Conservation (phyloP, 1,140 invertebrate species). For the Drosophila triauraria region DNA sequence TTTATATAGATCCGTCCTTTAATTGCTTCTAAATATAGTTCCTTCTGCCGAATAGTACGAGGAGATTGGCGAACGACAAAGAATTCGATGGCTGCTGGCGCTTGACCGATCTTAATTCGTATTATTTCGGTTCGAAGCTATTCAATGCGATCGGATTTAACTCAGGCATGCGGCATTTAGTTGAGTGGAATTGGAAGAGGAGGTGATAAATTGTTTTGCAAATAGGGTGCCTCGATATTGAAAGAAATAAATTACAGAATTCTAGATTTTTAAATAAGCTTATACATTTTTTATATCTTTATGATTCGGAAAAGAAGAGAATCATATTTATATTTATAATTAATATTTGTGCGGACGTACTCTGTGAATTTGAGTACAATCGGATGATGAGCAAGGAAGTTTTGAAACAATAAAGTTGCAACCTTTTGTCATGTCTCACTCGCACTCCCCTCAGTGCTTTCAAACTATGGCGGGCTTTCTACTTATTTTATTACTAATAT, state of each 20-base stretch:
- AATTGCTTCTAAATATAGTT: slow-evolving; percentile 60
- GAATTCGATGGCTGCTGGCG: slow-evolving; percentile 24
- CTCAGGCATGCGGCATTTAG: slow-evolving; percentile 62
- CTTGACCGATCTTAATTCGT: slow-evolving; percentile 31
- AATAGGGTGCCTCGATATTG: neutral
- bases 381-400: neutral
- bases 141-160: slow-evolving; percentile 15
- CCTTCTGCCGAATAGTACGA: slow-evolving; percentile 4
- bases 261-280: neutral
- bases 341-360: too few relatives aligned
- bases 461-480: too few relatives aligned
- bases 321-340: neutral
- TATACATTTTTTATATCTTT: too few relatives aligned
- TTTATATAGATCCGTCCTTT: slow-evolving; percentile 60
- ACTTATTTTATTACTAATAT: too few relatives aligned
- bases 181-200: slow-evolving; percentile 3
- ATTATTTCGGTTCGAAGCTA: slow-evolving; percentile 22
- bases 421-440: neutral
- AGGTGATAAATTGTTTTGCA: neutral
- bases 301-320: too few relatives aligned
- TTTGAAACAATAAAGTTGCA: too few relatives aligned
- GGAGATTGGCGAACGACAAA: slow-evolving; percentile 17
- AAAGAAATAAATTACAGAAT: neutral
- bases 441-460: neutral
- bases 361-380: too few relatives aligned